Percentiles rank a stretch among this genome's conserved stretches.
These are phyloP conservation scores for Liasis olivaceus DNA, from an alignment of 2,797 vertebrate species.

Conservation along the genomic window DNA sequence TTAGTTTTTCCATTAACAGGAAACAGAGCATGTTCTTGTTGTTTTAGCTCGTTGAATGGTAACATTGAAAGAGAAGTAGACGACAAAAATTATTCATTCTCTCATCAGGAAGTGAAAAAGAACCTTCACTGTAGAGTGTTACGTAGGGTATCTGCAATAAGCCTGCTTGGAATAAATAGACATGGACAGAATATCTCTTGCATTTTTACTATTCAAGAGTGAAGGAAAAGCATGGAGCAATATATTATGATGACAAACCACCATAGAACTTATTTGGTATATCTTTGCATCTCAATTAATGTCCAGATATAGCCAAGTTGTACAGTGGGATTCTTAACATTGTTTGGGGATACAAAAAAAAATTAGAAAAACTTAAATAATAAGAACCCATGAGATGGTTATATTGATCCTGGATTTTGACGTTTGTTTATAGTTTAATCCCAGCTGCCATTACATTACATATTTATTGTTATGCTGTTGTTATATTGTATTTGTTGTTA, in stretches of 20 bases:
- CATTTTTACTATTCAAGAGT: not conserved
- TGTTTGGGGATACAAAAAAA: slow-evolving; percentile 34
- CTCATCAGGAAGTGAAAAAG: not conserved
- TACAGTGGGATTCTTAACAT: slow-evolving; percentile 47
- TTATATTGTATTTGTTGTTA: too few species aligned
- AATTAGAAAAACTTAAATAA: slow-evolving; percentile 24
- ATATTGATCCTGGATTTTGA: too few species aligned
- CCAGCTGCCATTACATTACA: too few species aligned
- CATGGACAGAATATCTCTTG: not conserved
- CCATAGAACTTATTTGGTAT: not conserved
- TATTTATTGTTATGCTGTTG: too few species aligned
- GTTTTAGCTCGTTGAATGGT: not conserved
- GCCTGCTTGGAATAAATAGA: not conserved
- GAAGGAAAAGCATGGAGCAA: not conserved
- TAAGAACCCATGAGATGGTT: too few species aligned
- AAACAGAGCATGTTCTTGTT: not conserved
- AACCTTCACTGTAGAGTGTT: not conserved
- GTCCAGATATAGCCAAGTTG: not conserved
- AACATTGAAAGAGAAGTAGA: not conserved
- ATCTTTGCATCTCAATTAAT: slow-evolving; percentile 21
- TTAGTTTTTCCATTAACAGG: not conserved
- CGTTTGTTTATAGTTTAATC: too few species aligned
- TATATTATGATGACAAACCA: not conserved
- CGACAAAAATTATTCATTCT: not conserved
- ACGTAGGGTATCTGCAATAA: not conserved